Conservation (phyloP, 2,797 vertebrate genomes). For the Hafferia zeledoni region DNA sequence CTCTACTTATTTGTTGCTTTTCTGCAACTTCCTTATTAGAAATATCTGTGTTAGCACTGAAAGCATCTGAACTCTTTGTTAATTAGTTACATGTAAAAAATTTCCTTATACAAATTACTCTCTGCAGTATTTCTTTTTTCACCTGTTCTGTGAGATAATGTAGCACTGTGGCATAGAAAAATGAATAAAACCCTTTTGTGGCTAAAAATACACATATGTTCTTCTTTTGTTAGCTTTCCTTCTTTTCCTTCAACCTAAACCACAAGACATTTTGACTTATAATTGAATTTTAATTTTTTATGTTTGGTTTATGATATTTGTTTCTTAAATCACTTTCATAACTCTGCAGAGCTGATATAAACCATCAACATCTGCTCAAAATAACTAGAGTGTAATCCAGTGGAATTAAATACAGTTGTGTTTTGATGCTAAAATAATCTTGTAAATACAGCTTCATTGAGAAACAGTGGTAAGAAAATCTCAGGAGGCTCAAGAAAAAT, state of each 20-base stretch:
- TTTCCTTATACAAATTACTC: neutral
- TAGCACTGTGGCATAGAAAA: neutral
- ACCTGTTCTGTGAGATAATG: neutral
- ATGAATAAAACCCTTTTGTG: neutral
- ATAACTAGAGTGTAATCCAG: slow-evolving; percentile 29
- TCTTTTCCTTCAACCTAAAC: neutral
- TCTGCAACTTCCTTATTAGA: neutral
- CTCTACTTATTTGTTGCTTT: neutral
- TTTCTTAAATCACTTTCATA: slow-evolving; percentile 31
- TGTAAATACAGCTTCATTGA: slow-evolving; percentile 6
- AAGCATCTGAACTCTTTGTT: neutral
- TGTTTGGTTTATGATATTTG: slow-evolving; percentile 24
- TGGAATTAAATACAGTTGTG: slow-evolving; percentile 35
- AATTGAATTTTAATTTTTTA: slow-evolving; percentile 34
- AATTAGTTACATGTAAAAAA: neutral
- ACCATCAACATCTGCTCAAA: neutral
- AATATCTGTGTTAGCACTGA: neutral
- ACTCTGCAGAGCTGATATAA: neutral
- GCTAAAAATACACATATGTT: neutral
- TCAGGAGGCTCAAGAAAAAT: slow-evolving; percentile 13
- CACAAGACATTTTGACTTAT: neutral
- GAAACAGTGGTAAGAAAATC: neutral
- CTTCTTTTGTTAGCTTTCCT: neutral
- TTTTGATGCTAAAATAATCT: slow-evolving; percentile 58
- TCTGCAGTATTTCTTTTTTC: neutral